Base-by-base conservation (phyloP, 2,797 vertebrate genomes). In the Gymnopithys bicolor region DNA sequence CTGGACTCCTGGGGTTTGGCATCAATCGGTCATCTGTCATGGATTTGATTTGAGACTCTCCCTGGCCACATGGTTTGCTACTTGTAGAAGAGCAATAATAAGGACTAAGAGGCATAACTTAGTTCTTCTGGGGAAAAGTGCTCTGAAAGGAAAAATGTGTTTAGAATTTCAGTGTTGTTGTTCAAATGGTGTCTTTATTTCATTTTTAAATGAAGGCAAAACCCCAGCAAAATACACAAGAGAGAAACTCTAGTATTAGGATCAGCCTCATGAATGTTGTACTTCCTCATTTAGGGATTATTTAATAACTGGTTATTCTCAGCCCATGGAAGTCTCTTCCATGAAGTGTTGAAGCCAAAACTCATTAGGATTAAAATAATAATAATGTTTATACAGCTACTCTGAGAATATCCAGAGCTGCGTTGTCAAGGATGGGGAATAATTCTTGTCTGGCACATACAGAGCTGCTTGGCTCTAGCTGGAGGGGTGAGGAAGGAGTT, bases 341-440 rank as follows among this genome's bases (percentile, higher is more conserved):
- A 81, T 11, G 59, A 92, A 10, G 27, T 35, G 19, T 46, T 7
- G 32, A 84, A 88, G 91, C 87, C 93, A 95, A 88, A 90, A 58
- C 84, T 75, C 79, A 85, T 90, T 92, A 95, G 73, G 84, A 75
- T 92, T 84, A 75, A 92, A 95, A 84, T 64, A 87, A 62, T 67
- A 93, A 79, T 52, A 56, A 83, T 75, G 37, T 95, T 95, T 95
- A 94, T 80, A 71, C 41, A 89, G 82, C 62, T 69, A 83, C 1
- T 5, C 84, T 88, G 92, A 95, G 87, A 85, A 73, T 22, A 86
- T 64, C 82, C 92, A 95, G 94, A 92, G 73, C 74, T 59, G 55
- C 69, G 62, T 13, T 17, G 41, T 43, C 6, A 45, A 84, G 80
- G 45, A 53, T 0, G 0, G 45, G 55, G 25, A 93, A 90, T 58